phyloP scores from a whole-genome alignment of 2,888 invertebrate genomes.

The Lasioglossum oenotherae region DNA sequence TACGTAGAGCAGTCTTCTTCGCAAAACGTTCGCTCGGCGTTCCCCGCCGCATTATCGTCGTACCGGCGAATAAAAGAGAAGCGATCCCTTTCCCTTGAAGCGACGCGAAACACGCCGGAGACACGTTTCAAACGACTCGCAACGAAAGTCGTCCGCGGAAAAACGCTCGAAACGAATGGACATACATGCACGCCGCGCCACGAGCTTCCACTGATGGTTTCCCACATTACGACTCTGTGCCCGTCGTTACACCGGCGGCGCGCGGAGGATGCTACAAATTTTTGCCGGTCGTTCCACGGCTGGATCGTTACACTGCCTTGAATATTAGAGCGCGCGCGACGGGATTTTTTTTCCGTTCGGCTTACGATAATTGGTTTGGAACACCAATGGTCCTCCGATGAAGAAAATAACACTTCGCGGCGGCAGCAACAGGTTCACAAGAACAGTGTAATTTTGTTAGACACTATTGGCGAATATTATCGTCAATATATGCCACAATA shows the following conservation, averaged over 20 bases:
- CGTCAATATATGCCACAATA: too few species aligned
- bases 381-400: neutral
- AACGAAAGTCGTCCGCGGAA: conserved; percentile 43
- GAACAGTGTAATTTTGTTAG: too few species aligned
- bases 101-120: neutral
- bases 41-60: conserved; percentile 31
- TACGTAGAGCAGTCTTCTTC: neutral
- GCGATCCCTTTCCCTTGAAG: neutral
- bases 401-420: neutral
- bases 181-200: conserved; percentile 7
- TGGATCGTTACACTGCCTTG: conserved; percentile 14
- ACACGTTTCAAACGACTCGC: conserved; percentile 42
- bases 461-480: neutral
- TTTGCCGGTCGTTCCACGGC: conserved; percentile 22
- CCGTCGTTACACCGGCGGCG: neutral
- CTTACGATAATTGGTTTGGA: neutral
- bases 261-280: conserved; percentile 27
- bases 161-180: conserved; percentile 47
- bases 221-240: conserved; percentile 36
- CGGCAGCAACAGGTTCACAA: too few species aligned
- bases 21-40: conserved; percentile 16
- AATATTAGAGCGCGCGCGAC: conserved; percentile 27
- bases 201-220: conserved; percentile 33
- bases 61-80: conserved; percentile 8
- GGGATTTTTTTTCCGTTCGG: neutral